phyloP scores from a whole-genome alignment of 2,113 vertebrate species.

The Rhinichthys klamathensis region DNA sequence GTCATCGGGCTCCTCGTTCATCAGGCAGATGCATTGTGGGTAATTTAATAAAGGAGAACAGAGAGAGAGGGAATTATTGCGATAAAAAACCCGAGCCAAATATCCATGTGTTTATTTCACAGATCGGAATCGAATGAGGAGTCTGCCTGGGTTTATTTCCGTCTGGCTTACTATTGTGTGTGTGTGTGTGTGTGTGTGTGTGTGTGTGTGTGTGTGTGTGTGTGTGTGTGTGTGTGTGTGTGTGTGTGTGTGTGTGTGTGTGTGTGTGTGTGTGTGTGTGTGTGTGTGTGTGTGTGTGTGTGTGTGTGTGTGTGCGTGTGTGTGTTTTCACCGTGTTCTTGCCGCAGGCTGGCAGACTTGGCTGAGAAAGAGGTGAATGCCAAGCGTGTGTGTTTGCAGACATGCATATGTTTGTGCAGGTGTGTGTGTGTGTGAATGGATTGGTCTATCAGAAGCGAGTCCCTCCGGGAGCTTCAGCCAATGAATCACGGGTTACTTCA shows the following conservation, averaged over 20 bases:
- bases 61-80: neutral
- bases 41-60: neutral
- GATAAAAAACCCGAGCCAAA: neutral
- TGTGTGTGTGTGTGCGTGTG: too few species aligned
- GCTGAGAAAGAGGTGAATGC: slow-evolving; percentile 65
- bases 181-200: slow-evolving; percentile 16
- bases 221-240: slow-evolving; percentile 18
- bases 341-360: slow-evolving; percentile 60
- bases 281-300: too few species aligned
- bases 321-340: slow-evolving; percentile 63
- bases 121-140: slow-evolving; percentile 9
- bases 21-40: slow-evolving; percentile 12
- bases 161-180: neutral
- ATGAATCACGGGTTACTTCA: slow-evolving; percentile 83
- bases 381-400: slow-evolving; percentile 48
- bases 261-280: too few species aligned
- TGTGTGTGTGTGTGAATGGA: slow-evolving; percentile 21
- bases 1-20: neutral
- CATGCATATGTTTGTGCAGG: slow-evolving; percentile 56
- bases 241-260: too few species aligned
- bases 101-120: slow-evolving; percentile 25
- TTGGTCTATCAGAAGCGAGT: slow-evolving; percentile 58
- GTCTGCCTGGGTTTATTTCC: slow-evolving; percentile 44
- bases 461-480: slow-evolving; percentile 71
- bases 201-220: slow-evolving; percentile 17